These are phyloP conservation scores for Caerostris extrusa DNA, from an alignment of 1,140 invertebrate species.

Conservation along the genomic window DNA sequence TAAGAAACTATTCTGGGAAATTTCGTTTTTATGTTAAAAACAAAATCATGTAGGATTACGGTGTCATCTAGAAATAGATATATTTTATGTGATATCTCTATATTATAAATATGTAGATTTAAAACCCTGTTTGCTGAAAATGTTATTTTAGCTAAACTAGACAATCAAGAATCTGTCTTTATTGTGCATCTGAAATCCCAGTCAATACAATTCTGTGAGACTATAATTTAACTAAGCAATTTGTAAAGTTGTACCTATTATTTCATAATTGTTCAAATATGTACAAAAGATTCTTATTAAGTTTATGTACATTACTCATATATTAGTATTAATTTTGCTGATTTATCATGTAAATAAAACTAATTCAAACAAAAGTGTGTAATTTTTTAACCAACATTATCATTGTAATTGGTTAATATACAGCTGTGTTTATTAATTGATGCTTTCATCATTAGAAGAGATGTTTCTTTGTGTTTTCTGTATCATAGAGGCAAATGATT, in stretches of 20 bases:
- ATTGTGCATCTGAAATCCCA: not conserved
- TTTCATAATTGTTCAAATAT: not conserved
- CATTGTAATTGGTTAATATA: no score
- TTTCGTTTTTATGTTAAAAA: no score
- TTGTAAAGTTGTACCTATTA: not conserved
- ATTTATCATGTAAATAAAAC: not conserved
- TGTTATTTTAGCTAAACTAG: constrained; percentile 4
- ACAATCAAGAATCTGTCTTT: not conserved
- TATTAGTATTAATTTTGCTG: not conserved
- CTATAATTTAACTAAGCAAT: not conserved
- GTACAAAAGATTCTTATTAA: not conserved
- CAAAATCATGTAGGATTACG: no score
- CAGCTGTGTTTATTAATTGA: no score
- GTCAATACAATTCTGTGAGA: not conserved
- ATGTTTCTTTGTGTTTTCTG: no score
- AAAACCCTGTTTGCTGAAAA: not conserved
- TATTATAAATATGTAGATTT: not conserved
- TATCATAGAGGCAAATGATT: no score
- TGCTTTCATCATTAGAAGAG: no score
- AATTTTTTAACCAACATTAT: not conserved
- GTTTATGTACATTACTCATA: not conserved
- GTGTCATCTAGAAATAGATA: no score
- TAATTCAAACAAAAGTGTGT: not conserved
- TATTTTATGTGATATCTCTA: no score
- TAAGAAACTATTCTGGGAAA: no score